These are phyloP conservation scores for Dryas iulia DNA, from an alignment of 1,140 invertebrate species.

Conservation along the genomic window DNA sequence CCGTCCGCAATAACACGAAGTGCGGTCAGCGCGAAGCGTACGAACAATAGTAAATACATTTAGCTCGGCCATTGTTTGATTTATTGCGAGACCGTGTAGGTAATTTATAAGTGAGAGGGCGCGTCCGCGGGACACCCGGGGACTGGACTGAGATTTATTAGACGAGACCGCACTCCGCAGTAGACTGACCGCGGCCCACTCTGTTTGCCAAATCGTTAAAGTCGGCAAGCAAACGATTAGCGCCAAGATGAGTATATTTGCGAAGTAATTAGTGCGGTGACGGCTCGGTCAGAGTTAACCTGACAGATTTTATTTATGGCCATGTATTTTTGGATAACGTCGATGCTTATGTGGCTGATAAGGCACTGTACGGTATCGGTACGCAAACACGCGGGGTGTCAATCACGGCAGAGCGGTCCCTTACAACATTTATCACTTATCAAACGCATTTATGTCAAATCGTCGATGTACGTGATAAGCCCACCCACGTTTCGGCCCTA, in stretches of 20 bases:
- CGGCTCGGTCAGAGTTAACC: conserved; percentile 52
- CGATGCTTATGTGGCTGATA: conserved; percentile 53
- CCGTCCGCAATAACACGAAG: conserved; percentile 41
- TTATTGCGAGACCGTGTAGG: conserved; percentile 72
- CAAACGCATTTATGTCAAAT: conserved; percentile 78
- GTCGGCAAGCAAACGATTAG: conserved; percentile 71
- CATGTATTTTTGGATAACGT: conserved; percentile 44
- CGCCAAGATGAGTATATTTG: conserved; percentile 75
- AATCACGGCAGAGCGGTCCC: conserved; percentile 72
- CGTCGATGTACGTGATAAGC: conserved; percentile 72
- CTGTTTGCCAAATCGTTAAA: conserved; percentile 77
- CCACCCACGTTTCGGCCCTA: conserved; percentile 63
- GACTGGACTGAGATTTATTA: conserved; percentile 75
- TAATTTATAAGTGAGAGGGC: conserved; percentile 74
- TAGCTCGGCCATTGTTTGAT: conserved; percentile 71
- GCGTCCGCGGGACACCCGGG: conserved; percentile 60
- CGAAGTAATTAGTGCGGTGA: conserved; percentile 73
- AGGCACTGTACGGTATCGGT: conserved; percentile 63
- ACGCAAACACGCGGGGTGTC: conserved; percentile 68
- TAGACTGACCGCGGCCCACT: conserved; percentile 58
- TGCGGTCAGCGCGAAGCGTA: conserved; percentile 60
- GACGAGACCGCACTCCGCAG: conserved; percentile 39
- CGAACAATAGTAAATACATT: conserved; percentile 77
- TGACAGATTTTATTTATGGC: conserved; percentile 41
- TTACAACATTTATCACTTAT: conserved; percentile 74